Base-by-base conservation (phyloP, 53 echinoderm and acorn worm species). In the Patiria pectinifera region DNA sequence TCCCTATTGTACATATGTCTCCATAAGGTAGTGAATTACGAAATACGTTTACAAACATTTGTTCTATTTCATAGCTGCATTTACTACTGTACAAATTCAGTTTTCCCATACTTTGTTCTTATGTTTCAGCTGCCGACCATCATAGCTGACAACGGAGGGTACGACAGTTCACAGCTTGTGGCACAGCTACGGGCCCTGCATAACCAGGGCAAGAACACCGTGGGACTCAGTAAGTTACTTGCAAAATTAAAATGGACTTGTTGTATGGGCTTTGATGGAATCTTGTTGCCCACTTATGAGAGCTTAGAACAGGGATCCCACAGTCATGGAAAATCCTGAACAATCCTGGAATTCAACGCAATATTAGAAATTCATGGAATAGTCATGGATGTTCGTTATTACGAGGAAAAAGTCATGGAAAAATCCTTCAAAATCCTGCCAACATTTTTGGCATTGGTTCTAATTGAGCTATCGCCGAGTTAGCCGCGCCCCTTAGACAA, bases 71-170 rank as follows among this genome's bases (percentile, higher is more conserved):
- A 24, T 76, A 5, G 11, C 26, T 22, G 6, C 44, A 5, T 53
- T 53, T 53, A 6, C 53, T 18, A 66, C 15, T 66, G 66, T 60
- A 0, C 60, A 11, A 60, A 60, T 60, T 60, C 9, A 35, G 35
- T 1, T 35, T 35, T 35, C 35, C 35, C 35, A 35, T 35, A 66
- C 66, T 18, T 66, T 66, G 66, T 66, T 66, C 6, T 3, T 66
- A 14, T 66, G 3, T 71, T 46, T 74, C 86, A 99, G 99, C 87
- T 99, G 9, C 99, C 99, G 48, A 99, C 95, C 23, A 95, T 97
- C 85, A 99, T 99, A 69, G 99, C 99, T 72, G 97, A 99, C 92
- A 99, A 99, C 84, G 99, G 97, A 58, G 99, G 99, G 13, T 99
- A 97, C 60, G 99, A 99, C 75, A 96, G 96, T 25, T 95, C 99